Base-by-base conservation (phyloP, 2,888 invertebrate species). In the Trichogramma dendrolimi region DNA sequence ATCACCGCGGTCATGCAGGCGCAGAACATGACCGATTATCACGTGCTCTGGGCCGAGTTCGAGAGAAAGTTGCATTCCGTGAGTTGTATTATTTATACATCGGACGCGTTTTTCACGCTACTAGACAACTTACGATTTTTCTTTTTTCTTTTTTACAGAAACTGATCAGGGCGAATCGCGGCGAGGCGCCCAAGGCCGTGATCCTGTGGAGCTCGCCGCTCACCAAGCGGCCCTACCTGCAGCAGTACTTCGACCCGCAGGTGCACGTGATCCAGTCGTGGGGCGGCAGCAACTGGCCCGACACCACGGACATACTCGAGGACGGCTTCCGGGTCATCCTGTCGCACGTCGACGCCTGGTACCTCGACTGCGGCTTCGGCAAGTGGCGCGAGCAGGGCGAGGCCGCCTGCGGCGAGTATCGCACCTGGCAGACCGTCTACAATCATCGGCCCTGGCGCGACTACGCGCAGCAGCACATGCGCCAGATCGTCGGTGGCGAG, bases 301-400 rank as follows among this genome's bases (percentile, higher is more conserved):
- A 91, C 74, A 91, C 92, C 11, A 84, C 86, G 5, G 90, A 90
- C 64, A 83, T 92, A 4, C 79, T 92, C 39, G 86, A 89, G 68
- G 88, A 88, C 60, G 92, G 92, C 4, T 92, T 87, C 79, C 85
- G 87, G 61, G 82, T 91, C 56, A 87, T 94, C 60, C 80, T 92
- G 61, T 92, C 92, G 11, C 92, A 93, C 79, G 92, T 92, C 59
- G 92, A 93, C 76, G 91, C 91, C 4, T 91, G 91, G 91, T 93
- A 92, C 79, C 82, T 93, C 68, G 92, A 93, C 77, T 93, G 92
- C 75, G 93, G 93, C 1, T 92, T 90, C 76, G 92, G 91, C 0
- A 87, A 87, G 67, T 93, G 93, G 93, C 83, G 92, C 39, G 89
- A 91, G 73, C 87, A 86, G 41, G 90, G 91, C 2, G 91, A 91